phyloP scores from a whole-genome alignment of 2,113 vertebrate species.

The Raja brachyura region DNA sequence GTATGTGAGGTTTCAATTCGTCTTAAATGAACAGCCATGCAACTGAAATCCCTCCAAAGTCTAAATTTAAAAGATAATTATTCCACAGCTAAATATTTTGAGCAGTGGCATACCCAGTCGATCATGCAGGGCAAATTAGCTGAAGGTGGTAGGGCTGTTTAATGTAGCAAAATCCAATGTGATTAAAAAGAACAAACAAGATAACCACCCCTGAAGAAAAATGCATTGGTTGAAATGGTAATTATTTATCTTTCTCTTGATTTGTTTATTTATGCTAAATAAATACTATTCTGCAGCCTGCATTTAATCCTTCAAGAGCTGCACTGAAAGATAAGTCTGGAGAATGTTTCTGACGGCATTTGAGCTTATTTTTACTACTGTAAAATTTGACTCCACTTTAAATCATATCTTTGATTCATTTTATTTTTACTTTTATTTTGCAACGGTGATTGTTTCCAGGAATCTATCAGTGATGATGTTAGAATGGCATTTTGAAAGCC shows the following conservation, averaged over 20 bases:
- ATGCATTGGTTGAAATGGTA: background rate
- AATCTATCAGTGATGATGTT: background rate
- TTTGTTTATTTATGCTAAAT: background rate
- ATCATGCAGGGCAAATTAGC: background rate
- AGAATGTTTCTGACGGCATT: background rate
- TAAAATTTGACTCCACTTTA: background rate
- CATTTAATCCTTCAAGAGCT: background rate
- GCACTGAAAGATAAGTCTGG: background rate
- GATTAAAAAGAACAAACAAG: background rate
- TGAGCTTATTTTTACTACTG: background rate
- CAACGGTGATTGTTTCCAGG: background rate
- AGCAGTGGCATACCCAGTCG: background rate
- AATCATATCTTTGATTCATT: background rate
- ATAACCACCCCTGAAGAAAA: background rate
- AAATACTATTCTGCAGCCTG: background rate
- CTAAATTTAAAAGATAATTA: background rate
- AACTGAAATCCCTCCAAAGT: background rate
- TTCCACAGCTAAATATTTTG: background rate
- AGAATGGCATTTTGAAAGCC: background rate
- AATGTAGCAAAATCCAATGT: background rate
- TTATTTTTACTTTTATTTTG: background rate
- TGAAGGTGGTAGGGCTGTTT: background rate
- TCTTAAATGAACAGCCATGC: background rate
- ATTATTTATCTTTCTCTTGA: background rate
- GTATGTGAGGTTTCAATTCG: background rate